These are phyloP conservation scores for Ophion costatus DNA, from an alignment of 2,888 invertebrate genomes.

Conservation along the genomic window DNA sequence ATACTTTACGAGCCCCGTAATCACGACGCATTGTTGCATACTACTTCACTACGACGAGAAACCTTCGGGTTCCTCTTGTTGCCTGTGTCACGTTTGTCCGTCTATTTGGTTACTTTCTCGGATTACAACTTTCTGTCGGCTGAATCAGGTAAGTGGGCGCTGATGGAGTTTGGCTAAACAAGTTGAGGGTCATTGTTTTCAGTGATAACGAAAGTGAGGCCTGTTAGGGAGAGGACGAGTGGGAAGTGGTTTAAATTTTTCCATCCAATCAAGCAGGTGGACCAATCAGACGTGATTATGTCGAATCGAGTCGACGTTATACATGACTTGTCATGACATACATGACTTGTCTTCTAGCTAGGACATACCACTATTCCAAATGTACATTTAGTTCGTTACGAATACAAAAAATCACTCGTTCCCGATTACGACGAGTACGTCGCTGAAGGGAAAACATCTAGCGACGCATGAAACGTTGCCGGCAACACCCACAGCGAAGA, in stretches of 20 bases:
- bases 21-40: slow-evolving; percentile 23
- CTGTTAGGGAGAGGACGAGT: background rate
- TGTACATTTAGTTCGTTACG: background rate
- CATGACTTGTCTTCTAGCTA: background rate
- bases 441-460: background rate
- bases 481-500: slow-evolving; percentile 11
- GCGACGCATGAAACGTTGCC: slow-evolving; percentile 10
- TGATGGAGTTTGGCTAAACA: background rate
- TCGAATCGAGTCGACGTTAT: background rate
- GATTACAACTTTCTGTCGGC: background rate
- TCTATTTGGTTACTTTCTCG: background rate
- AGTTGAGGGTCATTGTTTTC: background rate
- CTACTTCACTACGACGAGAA: slow-evolving; percentile 4
- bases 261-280: background rate
- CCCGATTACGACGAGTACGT: background rate
- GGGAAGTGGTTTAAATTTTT: background rate
- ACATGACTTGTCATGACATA: no score
- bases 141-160: background rate
- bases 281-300: background rate
- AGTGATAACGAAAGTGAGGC: background rate
- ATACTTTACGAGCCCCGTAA: slow-evolving; percentile 20
- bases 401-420: background rate
- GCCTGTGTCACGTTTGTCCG: background rate
- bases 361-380: background rate
- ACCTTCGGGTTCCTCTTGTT: slow-evolving; percentile 16